Conservation (phyloP, 2,888 invertebrate genomes). For the Lomographa bimaculata region DNA sequence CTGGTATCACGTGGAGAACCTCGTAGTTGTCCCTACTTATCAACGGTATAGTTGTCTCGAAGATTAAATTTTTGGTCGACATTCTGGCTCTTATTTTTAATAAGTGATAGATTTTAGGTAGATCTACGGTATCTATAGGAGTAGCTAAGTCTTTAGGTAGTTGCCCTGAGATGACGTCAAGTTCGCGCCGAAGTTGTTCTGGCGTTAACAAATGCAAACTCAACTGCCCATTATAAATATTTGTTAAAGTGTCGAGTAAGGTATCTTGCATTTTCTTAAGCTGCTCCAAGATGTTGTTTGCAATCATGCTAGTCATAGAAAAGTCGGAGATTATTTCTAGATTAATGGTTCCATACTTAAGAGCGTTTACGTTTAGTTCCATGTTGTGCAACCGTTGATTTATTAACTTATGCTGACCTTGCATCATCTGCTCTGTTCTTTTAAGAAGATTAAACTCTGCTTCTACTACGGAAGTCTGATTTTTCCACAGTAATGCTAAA, state of each 20-base stretch:
- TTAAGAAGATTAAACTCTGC: constrained; percentile 4
- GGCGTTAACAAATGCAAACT: not conserved
- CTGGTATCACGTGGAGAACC: no score
- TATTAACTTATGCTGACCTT: constrained; percentile 1
- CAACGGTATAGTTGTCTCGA: no score
- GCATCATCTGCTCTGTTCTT: constrained; percentile 1
- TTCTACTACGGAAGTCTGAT: constrained; percentile 5
- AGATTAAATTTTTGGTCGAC: no score
- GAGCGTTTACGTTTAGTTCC: not conserved
- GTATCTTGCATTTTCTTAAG: constrained; percentile 8
- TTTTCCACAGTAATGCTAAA: constrained; percentile 1
- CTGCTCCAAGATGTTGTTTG: not conserved
- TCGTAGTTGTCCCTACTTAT: no score
- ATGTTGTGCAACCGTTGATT: no score
- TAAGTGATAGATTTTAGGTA: no score
- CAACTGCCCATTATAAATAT: constrained; percentile 3
- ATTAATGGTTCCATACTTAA: not conserved
- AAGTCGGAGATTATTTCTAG: not conserved
- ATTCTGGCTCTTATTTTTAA: no score
- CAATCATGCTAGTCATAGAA: not conserved
- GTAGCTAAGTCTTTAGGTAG: no score
- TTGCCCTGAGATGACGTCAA: not conserved
- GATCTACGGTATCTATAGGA: no score
- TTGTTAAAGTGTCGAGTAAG: constrained; percentile 13
- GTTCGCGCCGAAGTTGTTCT: constrained; percentile 1